Base-by-base conservation (phyloP, 2,113 vertebrate genomes). In the Colistium nudipinnis region DNA sequence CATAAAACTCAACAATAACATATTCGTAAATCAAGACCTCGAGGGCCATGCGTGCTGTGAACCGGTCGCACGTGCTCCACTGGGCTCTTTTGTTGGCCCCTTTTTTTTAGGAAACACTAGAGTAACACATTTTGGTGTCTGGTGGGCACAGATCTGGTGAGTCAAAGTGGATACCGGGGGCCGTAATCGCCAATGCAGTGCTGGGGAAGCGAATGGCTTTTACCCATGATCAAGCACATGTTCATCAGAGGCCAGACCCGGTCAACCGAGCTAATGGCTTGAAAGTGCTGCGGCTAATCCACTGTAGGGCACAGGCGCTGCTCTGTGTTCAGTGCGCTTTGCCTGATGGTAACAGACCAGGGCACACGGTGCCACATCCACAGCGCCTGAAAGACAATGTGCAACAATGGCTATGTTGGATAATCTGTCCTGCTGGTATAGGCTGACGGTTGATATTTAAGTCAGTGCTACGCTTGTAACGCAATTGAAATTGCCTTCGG, bases 231-330 rank as follows among this genome's bases (percentile, higher is more conserved):
- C 44, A n/a, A 12, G 28, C 16, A 57, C 11, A 28, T 59, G 53
- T 63, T 68, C 47, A 63, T 25, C 38, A 36, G 38, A 45, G 51
- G 19, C 53, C n/a, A 70, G 35, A 54, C 44, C 44, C 51, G 45
- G 28, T 51, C 54, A 75, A 16, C 63, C 16, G 31, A 7, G 11
- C 20, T 70, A 22, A 62, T 49, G 27, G 16, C 70, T 54, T 74
- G 20, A 31, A 83, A 66, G 17, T 35, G 12, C 64, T 54, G 38
- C 4, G 6, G n/a, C 57, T 68, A 56, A 69, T 72, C 43, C 56
- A 38, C 39, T 67, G 8, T 56, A 53, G 24, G 43, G 60, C 28
- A 78, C 44, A 65, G 66, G 61, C 72, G 6, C 57, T 57, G 35
- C 22, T 70, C n/a, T 57, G 57, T 62, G 57, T 70, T 48, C 49